A percentile compares a stretch with the other conserved stretches of the same genome.
Evolutionary conservation across 2,888 invertebrate species (phyloP).

Genomic region (Ditula angustiorana): DNA sequence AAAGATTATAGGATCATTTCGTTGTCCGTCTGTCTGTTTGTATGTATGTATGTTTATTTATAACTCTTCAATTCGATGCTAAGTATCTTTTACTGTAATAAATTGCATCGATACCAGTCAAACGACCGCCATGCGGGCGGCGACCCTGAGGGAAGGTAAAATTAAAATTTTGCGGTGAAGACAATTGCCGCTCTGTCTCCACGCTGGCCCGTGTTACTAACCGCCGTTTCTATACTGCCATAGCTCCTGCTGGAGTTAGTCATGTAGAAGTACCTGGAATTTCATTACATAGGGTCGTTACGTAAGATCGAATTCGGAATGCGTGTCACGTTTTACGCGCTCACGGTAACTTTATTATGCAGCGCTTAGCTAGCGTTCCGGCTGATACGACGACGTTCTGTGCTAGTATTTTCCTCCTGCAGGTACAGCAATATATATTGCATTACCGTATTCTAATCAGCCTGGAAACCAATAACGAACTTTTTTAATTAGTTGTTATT

Average conservation of each 20-base stretch:
- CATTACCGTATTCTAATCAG: not conserved
- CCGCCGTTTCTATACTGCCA: not conserved
- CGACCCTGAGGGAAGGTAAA: conserved; percentile 57
- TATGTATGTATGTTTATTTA: no score
- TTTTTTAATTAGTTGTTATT: conserved; percentile 1
- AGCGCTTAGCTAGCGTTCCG: conserved; percentile 55
- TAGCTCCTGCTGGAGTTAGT: conserved; percentile 1
- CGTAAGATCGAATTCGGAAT: conserved; percentile 66
- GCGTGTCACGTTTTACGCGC: conserved; percentile 61
- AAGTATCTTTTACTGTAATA: conserved; percentile 61
- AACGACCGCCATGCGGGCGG: conserved; percentile 69
- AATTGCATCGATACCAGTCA: conserved; percentile 61
- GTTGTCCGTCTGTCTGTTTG: no score
- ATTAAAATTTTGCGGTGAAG: conserved; percentile 71
- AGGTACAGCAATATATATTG: not conserved
- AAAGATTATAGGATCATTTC: no score
- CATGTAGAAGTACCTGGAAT: conserved; percentile 62
- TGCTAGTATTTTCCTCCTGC: conserved; percentile 20
- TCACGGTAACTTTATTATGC: conserved; percentile 62
- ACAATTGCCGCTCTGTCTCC: conserved; percentile 20
- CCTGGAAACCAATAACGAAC: not conserved
- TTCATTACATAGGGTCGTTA: conserved; percentile 63
- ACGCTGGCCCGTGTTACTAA: not conserved
- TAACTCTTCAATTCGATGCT: conserved; percentile 53
- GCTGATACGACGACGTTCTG: conserved; percentile 42